A percentile compares a stretch with the other conserved stretches of the same genome.
Conservation (phyloP, 2,113 vertebrate genomes). For the Cyanoderma ruficeps region DNA sequence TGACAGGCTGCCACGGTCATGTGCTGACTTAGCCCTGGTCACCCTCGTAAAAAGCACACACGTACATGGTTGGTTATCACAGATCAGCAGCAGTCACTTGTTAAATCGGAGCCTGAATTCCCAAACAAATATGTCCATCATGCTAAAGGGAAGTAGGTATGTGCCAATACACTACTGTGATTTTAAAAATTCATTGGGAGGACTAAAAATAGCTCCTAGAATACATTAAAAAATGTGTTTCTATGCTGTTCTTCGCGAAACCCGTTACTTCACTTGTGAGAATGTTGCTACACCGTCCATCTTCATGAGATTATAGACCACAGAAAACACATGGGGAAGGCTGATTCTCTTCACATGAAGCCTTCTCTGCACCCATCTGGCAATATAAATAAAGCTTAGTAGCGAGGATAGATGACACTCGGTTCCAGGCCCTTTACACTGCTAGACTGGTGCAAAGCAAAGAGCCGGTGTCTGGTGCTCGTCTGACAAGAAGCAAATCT, state of each 20-base stretch:
- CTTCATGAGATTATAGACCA: conserved; percentile 36
- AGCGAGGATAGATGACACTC: neutral
- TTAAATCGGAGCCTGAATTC: conserved; percentile 16
- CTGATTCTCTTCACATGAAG: conserved; percentile 15
- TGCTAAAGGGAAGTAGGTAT: conserved; percentile 14
- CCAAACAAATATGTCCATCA: conserved; percentile 30
- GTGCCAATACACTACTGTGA: neutral
- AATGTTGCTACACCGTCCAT: conserved; percentile 32
- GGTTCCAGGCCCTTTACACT: conserved; percentile 19
- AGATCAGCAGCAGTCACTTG: conserved; percentile 26
- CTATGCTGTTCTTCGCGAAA: neutral
- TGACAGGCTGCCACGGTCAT: neutral
- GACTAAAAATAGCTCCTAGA: conserved; percentile 54
- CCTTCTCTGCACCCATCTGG: conserved; percentile 39
- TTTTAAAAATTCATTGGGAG: conserved; percentile 40
- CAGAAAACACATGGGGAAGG: conserved; percentile 16
- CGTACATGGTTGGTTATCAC: neutral
- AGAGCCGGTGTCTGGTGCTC: neutral
- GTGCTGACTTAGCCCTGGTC: neutral
- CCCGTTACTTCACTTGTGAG: conserved; percentile 25
- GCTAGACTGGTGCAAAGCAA: conserved; percentile 25
- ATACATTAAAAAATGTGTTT: conserved; percentile 55
- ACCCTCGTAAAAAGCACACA: neutral
- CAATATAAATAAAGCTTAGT: conserved; percentile 46
- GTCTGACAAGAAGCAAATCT: conserved; percentile 37